Evolutionary conservation across 2,888 invertebrate genomes (phyloP).

Genomic region (Acanthococcus lagerstroemiae): DNA sequence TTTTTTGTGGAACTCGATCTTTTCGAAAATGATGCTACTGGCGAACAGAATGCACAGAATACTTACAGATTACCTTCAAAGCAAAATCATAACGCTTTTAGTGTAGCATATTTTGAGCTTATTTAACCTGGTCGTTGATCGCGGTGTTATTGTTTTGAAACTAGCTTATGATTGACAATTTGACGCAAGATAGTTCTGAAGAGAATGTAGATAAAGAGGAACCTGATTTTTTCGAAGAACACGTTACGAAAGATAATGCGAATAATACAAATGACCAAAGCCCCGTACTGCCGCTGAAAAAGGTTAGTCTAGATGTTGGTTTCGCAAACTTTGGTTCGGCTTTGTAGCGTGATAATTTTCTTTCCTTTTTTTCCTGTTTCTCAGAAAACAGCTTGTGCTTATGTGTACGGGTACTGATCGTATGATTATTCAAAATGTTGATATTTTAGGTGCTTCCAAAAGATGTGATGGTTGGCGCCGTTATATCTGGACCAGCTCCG

Average conservation of each 20-base stretch:
- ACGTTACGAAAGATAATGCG: conserved; percentile 40
- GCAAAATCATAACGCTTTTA: too few species aligned
- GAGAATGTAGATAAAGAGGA: conserved; percentile 12
- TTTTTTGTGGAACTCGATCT: too few species aligned
- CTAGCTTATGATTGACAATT: conserved; percentile 20
- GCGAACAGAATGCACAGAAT: too few species aligned
- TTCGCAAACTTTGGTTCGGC: too few species aligned
- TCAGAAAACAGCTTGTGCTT: too few species aligned
- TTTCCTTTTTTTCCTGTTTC: too few species aligned
- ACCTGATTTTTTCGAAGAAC: conserved; percentile 67
- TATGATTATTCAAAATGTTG: not conserved
- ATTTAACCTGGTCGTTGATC: conserved; percentile 5
- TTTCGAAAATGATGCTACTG: too few species aligned
- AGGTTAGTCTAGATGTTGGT: conserved; percentile 24
- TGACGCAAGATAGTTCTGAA: conserved; percentile 7
- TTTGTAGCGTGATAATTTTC: too few species aligned
- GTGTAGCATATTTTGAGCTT: conserved; percentile 2
- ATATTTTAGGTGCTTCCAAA: conserved; percentile 12
- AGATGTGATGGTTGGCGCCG: not conserved
- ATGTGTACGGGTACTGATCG: too few species aligned
- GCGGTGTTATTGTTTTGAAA: conserved; percentile 5
- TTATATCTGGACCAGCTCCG: not conserved
- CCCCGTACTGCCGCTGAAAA: conserved; percentile 11
- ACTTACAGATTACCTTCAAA: too few species aligned
- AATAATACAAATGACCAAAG: conserved; percentile 13